Base-by-base conservation (phyloP, 2,888 invertebrate genomes). In the Agrotis exclamationis region DNA sequence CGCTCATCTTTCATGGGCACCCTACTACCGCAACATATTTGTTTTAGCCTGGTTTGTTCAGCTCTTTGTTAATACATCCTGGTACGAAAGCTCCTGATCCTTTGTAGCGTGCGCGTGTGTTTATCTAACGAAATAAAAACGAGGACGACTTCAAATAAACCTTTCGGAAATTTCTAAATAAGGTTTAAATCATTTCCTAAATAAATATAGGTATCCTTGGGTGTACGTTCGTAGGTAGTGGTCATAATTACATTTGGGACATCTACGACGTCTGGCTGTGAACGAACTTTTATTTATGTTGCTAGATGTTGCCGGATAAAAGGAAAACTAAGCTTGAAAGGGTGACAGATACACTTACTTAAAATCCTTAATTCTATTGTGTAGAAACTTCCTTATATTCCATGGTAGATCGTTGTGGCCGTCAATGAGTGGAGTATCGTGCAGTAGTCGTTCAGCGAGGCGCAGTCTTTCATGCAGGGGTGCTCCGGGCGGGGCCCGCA, bases 341-440 rank as follows among this genome's bases (percentile, higher is more conserved):
- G 24, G 39, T 56, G 7, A n/a, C n/a, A 56, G n/a, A 24, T 16
- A 28, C 57, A 86, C 93, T 90, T 92, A 97, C 97, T 97, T 97
- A 89, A 98, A 98, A 92, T 98, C 98, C 92, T 98, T 98, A 86
- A 99, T 97, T 92, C 98, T 97, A 94, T 98, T 98, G 94, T 98
- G 98, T 92, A 98, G 97, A 95, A 98, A 98, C 95, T 98, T 98
- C 84, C 98, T 96, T 92, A 99, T 98, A 94, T 98, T 98, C 98
- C 98, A 98, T 18, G 98, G 98, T 82, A 98, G 96, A 93, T 99
- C 99, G 95, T 99, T 99, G 97, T 99, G 98, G 83, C 98, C 98
- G 93, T 98, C 98, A 86, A 98, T 97, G 85, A 98, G 97, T 83
- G 98, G 98, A 85, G 98, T 97, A 95, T 98, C 98, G 90, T 98